Evolutionary conservation across 2,797 vertebrate species (phyloP), one percentile per base, ranked within the genome.

Genomic region (Malurus leucopterus): DNA sequence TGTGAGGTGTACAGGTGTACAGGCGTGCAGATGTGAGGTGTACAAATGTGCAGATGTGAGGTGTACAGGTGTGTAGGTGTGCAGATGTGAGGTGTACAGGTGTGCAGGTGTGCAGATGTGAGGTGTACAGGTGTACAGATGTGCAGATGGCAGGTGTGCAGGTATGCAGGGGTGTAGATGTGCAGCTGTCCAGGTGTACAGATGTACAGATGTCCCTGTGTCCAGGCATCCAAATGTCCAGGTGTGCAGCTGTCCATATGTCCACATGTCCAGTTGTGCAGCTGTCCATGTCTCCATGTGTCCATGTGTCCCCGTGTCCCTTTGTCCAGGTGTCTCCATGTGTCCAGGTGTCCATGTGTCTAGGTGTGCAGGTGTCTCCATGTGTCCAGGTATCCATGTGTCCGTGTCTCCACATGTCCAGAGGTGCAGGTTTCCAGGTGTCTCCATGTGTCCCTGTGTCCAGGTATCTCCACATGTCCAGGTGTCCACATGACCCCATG

Each of bases 381-480:
- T 4, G 9, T 20, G 13, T n/a, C 2, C 12, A 24, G 3, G 2
- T 53, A 8, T 54, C 4, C 50, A 5, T 0, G 8, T 50, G 27
- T 50, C 15, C 47, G 10, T 5, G 8, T 34, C 4, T 34, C 16
- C n/a, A 27, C 3, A 15, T 36, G 32, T 57, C 9, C 32, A 34
- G 2, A 12, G 27, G 18, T 54, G 4, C 8, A 23, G 10, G 14
- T 30, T 21, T 40, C 6, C 21, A 51, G n/a, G 29, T 2, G 22
- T 8, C 2, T 29, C 4, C 62, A 38, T 3, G 11, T 32, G 7
- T 57, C 14, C n/a, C 16, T 4, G 26, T 29, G 3, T 50, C 14
- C 43, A 44, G 44, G 40, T 40, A 40, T 40, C 40, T 36, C 36
- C 36, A 36, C 36, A 36, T 36, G 10, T 36, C 36, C 36, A 36